Evolutionary conservation across 1,140 invertebrate genomes (phyloP).

Genomic region (Bombus superbus): DNA sequence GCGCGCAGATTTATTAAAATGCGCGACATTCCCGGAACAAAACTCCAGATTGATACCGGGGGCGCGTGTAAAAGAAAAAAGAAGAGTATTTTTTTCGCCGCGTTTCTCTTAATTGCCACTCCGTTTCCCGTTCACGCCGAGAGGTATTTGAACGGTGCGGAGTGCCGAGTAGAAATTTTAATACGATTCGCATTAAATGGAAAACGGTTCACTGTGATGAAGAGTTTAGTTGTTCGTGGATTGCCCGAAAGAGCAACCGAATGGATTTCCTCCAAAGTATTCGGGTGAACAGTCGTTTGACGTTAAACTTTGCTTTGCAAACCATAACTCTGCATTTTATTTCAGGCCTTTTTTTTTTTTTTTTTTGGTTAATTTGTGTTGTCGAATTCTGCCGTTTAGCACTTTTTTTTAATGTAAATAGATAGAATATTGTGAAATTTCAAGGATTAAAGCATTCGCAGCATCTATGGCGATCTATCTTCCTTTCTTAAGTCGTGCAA

Average conservation of each 20-base stretch:
- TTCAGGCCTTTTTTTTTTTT: too few relatives aligned
- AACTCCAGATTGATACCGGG: slow-evolving; percentile 41
- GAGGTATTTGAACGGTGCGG: background rate
- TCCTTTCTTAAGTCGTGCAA: too few relatives aligned
- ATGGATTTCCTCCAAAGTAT: background rate
- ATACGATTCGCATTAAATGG: slow-evolving; percentile 3
- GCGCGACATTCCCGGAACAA: slow-evolving; percentile 40
- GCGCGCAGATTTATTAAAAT: slow-evolving; percentile 49
- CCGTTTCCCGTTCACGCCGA: background rate
- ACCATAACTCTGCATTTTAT: too few relatives aligned
- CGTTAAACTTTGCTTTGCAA: too few relatives aligned
- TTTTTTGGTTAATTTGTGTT: too few relatives aligned
- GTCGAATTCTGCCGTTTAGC: too few relatives aligned
- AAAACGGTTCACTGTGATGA: background rate
- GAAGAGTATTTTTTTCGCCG: background rate
- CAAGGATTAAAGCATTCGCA: too few relatives aligned
- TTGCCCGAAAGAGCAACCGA: too few relatives aligned
- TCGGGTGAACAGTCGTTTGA: background rate
- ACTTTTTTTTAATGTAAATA: too few relatives aligned
- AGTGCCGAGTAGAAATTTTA: background rate
- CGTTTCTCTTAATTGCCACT: background rate
- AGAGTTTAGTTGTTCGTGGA: background rate
- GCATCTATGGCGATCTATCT: too few relatives aligned
- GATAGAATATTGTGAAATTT: too few relatives aligned
- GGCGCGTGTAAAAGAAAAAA: background rate